Base-by-base conservation (phyloP, 2,888 invertebrate genomes). In the Hydraecia micacea region DNA sequence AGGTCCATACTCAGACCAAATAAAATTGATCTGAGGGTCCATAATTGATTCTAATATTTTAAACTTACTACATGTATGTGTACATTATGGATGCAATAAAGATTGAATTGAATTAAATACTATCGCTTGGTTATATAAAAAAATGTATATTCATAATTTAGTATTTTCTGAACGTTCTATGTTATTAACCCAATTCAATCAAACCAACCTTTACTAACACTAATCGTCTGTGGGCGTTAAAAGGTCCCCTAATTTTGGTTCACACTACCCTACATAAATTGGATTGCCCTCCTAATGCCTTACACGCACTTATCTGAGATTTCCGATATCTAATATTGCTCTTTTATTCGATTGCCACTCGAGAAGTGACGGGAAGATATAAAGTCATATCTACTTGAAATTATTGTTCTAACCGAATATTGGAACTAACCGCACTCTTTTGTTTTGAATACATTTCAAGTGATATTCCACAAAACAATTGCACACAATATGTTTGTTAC, bases 241-340 rank as follows among this genome's bases (percentile, higher is more conserved):
- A 88, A 86, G 89, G 88, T 89, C 85, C 83, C 80, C 81, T 86
- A 87, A 88, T 89, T 90, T 91, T 90, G 86, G 86, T 84, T 83
- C 79, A 78, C 80, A 87, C 87, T 75, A 78, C 78, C 84, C 80
- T 66, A 84, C 84, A 81, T 83, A 91, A 92, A 92, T 92, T 90
- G 88, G 89, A 91, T 92, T 90, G 88, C 83, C 85, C 73, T 67
- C 79, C 79, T 84, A 89, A 87, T 88, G 86, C 87, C 88, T 89
- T 87, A 91, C 87, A 89, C 89, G 85, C 85, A 86, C 89, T 90
- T 88, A 87, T 84, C 85, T 75, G 77, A 87, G 88, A 88, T 90
- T 86, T 84, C 71, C 85, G 87, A 88, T 86, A 86, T 85, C 86
- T 82, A 80, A 85, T 88, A 88, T 89, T 85, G 86, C 78, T 77